Percentiles rank a stretch among this genome's conserved stretches.
Evolutionary conservation across 92 coral and sea anemone species (phyloP).

Genomic region (Micromussa lordhowensis): DNA sequence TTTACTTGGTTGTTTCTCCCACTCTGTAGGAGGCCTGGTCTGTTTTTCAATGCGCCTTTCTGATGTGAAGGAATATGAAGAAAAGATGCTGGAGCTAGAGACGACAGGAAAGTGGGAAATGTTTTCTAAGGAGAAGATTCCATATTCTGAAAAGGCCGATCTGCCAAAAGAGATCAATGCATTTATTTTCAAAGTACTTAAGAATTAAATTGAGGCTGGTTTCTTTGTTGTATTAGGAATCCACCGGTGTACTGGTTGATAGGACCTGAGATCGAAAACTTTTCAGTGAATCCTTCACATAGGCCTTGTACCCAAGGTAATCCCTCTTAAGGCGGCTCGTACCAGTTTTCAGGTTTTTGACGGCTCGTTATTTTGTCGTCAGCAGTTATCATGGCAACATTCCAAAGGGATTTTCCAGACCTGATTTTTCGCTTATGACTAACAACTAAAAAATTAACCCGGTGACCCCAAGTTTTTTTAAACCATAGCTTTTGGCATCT

Average conservation of each 20-base stretch:
- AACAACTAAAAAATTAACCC: too few relatives aligned
- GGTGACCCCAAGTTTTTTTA: too few relatives aligned
- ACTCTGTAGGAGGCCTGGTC: not conserved
- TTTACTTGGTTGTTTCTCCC: not conserved
- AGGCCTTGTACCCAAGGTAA: too few relatives aligned
- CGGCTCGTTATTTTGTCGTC: too few relatives aligned
- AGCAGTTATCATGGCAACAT: too few relatives aligned
- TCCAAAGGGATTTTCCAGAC: too few relatives aligned
- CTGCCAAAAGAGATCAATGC: not conserved
- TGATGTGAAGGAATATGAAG: not conserved
- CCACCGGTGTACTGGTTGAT: not conserved
- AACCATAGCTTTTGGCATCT: too few relatives aligned
- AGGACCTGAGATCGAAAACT: too few relatives aligned
- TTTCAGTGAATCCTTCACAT: too few relatives aligned
- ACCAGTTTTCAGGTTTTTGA: too few relatives aligned
- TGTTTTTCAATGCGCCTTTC: not conserved
- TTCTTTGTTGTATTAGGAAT: not conserved
- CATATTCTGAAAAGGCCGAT: not conserved
- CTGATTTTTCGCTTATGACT: too few relatives aligned
- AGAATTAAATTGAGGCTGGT: not conserved
- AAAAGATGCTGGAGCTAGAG: not conserved
- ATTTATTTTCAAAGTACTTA: not conserved
- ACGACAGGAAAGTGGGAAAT: not conserved
- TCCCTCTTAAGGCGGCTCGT: too few relatives aligned
- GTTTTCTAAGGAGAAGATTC: not conserved